phyloP scores from a whole-genome alignment of 1,140 invertebrate genomes.

The Phymorhynchus buccinoides region DNA sequence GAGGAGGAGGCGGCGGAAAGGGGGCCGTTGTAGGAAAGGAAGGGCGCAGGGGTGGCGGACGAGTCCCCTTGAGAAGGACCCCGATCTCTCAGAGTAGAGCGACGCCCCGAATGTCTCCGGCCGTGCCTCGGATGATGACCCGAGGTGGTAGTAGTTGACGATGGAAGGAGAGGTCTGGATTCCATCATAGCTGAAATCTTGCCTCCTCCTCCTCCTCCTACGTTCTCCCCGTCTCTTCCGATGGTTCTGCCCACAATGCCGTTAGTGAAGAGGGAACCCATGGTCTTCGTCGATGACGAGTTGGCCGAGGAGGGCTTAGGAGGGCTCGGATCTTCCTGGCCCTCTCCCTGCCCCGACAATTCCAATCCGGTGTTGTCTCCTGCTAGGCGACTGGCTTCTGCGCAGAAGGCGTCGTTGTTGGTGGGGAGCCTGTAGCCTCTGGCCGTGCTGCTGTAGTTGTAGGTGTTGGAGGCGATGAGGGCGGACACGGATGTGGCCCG shows the following conservation, averaged over 20 bases:
- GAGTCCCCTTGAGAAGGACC: background rate
- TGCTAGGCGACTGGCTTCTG: background rate
- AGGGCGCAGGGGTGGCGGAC: background rate
- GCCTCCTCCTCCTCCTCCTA: background rate
- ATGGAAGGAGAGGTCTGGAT: slow-evolving; percentile 1
- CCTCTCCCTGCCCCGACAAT: background rate
- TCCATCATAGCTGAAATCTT: background rate
- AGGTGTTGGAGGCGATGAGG: slow-evolving; percentile 7
- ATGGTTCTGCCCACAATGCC: slow-evolving; percentile 31
- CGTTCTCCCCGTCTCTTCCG: background rate
- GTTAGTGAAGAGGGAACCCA: slow-evolving; percentile 1
- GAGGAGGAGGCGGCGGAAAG: background rate
- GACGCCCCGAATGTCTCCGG: background rate
- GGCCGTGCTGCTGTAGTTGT: background rate
- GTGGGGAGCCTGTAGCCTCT: background rate
- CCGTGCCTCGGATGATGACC: background rate
- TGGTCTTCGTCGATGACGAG: background rate
- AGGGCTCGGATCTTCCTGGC: too few species aligned
- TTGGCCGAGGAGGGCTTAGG: background rate
- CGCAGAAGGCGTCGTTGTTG: background rate
- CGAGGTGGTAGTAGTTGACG: background rate
- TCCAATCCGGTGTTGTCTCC: background rate
- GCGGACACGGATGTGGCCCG: slow-evolving; percentile 5
- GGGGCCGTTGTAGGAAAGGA: background rate
- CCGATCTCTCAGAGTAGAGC: background rate